These are phyloP conservation scores for Aerospiza tachiro DNA, from an alignment of 2,797 vertebrate genomes.

Conservation along the genomic window DNA sequence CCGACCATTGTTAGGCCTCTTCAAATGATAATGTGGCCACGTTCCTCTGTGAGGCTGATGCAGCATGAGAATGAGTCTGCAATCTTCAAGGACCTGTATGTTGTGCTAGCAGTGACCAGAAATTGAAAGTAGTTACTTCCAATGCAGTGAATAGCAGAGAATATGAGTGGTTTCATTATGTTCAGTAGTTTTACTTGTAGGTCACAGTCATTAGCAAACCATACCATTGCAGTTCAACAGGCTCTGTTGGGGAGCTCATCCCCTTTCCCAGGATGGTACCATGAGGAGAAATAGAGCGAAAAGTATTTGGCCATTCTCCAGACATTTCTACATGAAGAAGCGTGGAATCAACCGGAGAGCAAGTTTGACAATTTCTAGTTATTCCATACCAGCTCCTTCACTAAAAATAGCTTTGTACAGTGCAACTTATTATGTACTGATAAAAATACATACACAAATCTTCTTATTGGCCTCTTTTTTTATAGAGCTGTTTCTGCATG, in stretches of 20 bases:
- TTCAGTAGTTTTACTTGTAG: constrained; percentile 29
- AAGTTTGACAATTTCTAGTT: not conserved
- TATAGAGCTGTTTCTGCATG: not conserved
- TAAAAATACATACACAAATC: not conserved
- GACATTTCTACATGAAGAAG: not conserved
- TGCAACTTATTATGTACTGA: not conserved
- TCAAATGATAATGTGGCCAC: constrained; percentile 59
- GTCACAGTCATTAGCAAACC: not conserved
- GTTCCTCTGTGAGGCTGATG: constrained; percentile 34
- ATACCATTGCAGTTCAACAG: not conserved
- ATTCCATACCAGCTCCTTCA: not conserved
- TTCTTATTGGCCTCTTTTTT: not conserved
- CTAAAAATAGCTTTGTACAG: not conserved
- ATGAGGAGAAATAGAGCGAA: not conserved
- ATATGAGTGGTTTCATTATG: not conserved
- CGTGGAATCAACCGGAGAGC: not conserved
- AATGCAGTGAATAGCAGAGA: constrained; percentile 9
- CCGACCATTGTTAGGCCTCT: constrained; percentile 57
- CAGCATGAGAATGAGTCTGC: constrained; percentile 54
- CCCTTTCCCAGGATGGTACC: fast-evolving
- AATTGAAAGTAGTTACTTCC: constrained; percentile 26
- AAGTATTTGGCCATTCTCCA: not conserved
- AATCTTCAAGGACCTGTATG: constrained; percentile 42
- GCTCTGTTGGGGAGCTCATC: not conserved
- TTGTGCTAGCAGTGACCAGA: constrained; percentile 43